Base-by-base conservation (phyloP, 2,888 invertebrate species). In the Adelphocoris suturalis region DNA sequence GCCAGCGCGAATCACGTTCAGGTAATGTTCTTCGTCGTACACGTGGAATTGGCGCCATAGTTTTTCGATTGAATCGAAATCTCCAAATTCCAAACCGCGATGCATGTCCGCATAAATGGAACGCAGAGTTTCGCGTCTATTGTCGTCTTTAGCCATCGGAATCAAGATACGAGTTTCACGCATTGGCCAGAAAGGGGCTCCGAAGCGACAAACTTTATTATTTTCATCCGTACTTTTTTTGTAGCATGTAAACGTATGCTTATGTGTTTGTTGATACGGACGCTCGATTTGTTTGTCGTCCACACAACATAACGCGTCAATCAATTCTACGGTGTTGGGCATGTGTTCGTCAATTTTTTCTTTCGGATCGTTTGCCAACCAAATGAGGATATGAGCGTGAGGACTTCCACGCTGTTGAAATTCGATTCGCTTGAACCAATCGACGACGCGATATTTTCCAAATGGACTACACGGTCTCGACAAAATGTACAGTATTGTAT, bases 1-100 rank as follows among this genome's bases (percentile, higher is more conserved):
- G 9, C 91, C 91, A 23, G 78, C 78, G 16, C 91, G 90, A 68
- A 93, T 27, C 23, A 92, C 91, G 48, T 92, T 89, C 11, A 23
- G 0, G 89, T n/a, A n/a, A 48, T 48, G 48, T 48, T 48, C 48
- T n/a, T n/a, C n/a, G n/a, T n/a, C n/a, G n/a, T n/a, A 93, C 93
- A 82, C 37, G 48, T 82, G 7, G 48, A 11, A 48, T 48, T 48
- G 9, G 7, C 48, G 9, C 48, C 48, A 48, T 11, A 48, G 48
- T 48, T 7, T 13, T 48, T 48, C 48, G 9, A 48, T 48, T 48
- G 48, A 48, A 48, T 48, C 48, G 48, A 7, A 48, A 48, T 48
- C 13, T 13, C 48, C 48, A 48, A 48, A n/a, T 13, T 13, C 13
- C 48, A 48, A 13, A 48, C 7, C 7, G 48, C 13, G 9, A 48